phyloP scores from a whole-genome alignment of 2,797 vertebrate species.

The Iguana delicatissima region DNA sequence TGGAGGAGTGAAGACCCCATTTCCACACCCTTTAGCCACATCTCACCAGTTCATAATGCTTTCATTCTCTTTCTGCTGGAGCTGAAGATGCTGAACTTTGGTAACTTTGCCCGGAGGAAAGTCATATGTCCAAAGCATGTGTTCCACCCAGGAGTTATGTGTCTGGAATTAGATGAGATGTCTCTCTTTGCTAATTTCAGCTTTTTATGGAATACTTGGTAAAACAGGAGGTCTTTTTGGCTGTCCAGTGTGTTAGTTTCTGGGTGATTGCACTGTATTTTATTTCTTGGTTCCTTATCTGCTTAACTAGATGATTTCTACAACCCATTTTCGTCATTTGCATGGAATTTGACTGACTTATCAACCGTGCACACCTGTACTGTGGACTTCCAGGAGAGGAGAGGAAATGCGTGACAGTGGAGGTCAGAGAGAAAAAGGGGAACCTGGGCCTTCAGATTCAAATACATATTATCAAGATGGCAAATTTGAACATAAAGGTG shows the following conservation, averaged over 20 bases:
- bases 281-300: neutral
- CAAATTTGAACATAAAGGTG: neutral
- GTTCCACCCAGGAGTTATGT: neutral
- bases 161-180: too few relatives aligned
- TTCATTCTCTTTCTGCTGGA: neutral
- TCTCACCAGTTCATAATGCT: neutral
- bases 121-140: neutral
- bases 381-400: neutral
- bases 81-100: neutral
- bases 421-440: neutral
- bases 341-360: neutral
- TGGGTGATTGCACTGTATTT: neutral
- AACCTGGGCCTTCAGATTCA: constrained; percentile 11
- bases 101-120: too few relatives aligned
- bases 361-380: neutral
- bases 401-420: neutral
- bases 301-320: neutral
- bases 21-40: too few relatives aligned
- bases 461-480: neutral
- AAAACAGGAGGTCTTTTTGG: neutral
- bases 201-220: neutral
- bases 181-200: too few relatives aligned
- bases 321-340: neutral
- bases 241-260: neutral
- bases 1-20: neutral